Percentiles rank a stretch among this genome's conserved stretches.
phyloP scores from a whole-genome alignment of 2,888 invertebrate species.

The Ophraella communa region DNA sequence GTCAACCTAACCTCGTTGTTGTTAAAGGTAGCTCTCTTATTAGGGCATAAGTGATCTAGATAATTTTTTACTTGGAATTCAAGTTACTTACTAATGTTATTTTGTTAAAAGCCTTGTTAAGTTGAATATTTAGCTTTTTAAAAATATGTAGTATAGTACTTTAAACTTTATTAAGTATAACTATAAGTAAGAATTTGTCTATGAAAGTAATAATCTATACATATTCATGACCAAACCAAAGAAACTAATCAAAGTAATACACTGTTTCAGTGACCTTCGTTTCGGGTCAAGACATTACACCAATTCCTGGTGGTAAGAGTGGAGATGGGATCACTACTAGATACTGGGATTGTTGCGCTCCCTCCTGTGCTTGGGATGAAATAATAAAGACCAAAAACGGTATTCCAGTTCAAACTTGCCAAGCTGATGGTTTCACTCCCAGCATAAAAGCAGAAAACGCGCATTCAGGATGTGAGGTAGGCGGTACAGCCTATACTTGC shows the following conservation, averaged over 20 bases:
- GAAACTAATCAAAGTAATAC: background rate
- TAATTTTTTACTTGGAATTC: no score
- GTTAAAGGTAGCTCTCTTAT: no score
- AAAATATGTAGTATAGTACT: no score
- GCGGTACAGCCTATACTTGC: conserved; percentile 32
- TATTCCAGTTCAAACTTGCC: conserved; percentile 30
- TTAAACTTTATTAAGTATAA: no score
- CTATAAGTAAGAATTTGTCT: no score
- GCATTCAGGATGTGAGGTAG: conserved; percentile 28
- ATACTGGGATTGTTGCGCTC: conserved; percentile 39
- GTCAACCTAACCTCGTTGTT: no score
- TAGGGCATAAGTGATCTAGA: no score
- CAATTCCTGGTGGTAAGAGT: conserved; percentile 21
- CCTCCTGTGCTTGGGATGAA: conserved; percentile 33
- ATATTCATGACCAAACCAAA: background rate
- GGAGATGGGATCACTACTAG: conserved; percentile 34
- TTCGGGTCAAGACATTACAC: conserved; percentile 4
- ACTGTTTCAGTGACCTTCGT: background rate
- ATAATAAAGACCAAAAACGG: conserved; percentile 20
- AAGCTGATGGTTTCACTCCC: conserved; percentile 24
- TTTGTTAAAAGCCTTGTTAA: no score
- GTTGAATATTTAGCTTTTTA: no score
- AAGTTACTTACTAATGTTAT: no score
- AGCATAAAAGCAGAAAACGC: conserved; percentile 7
- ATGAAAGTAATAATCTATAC: no score